Base-by-base conservation (phyloP, 2,113 vertebrate genomes). In the Alligator sinensis region DNA sequence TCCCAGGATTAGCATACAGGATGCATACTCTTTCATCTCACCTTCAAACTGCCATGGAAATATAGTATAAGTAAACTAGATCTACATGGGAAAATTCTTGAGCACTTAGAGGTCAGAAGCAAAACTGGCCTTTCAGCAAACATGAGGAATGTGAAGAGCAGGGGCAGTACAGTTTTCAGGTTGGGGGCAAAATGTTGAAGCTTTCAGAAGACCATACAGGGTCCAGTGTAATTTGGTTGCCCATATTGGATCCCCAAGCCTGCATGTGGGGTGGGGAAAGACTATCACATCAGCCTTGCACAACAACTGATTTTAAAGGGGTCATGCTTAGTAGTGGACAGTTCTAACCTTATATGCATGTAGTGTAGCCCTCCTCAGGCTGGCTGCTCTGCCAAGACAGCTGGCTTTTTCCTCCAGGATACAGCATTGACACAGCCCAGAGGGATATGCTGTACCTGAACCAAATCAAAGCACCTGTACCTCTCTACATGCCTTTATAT, bases 381-480 rank as follows among this genome's bases (percentile, higher is more conserved):
- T 84, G 92, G 89, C 60, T 81, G 79, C 83, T 91, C 61, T 76
- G 61, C 58, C 1, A 9, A 60, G 54, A 68, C 95, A 93, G 89
- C 77, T 93, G 94, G 94, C 77, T 47, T 9, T 83, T 81, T 2
- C 90, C 4, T 59, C 68, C 1, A 0, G 8, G 85, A 27, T 84
- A 86, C 25, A 1, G 5, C 2, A 1, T n/a, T 94, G 96, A 91
- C 95, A 83, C 63, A 77, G 58, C 85, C 91, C 24, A 3, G 22
- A 80, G 78, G 77, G 72, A 84, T 80, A 96, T 89, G 80, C 28
- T 0, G 15, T 28, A 34, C 11, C 80, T 72, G 63, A 63, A 28
- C 10, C 0, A 1, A 80, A 80, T 74, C 74, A 59, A 47, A 34
- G 58, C 63, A 58, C 1, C 34, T 84, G 68, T 38, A 60, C 74